phyloP scores from a whole-genome alignment of 1,140 invertebrate species.

The Caenorhabditis remanei region DNA sequence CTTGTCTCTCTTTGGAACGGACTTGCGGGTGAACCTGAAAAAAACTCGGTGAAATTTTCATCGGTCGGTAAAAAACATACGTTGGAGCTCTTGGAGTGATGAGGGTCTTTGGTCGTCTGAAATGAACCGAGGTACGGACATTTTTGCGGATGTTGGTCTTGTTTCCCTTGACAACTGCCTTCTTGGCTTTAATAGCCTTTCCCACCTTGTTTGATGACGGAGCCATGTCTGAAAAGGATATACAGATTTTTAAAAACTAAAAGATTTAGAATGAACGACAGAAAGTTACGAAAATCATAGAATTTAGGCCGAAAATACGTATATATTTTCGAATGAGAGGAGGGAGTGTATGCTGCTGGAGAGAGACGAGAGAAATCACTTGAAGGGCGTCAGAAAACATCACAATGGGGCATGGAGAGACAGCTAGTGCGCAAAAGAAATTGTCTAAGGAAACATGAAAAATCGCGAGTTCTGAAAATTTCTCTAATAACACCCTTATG shows the following conservation, averaged over 20 bases:
- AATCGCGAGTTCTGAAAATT: too few relatives aligned
- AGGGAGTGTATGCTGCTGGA: not conserved
- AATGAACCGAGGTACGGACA: slow-evolving; percentile 92
- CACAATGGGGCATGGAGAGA: not conserved
- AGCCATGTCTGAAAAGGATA: slow-evolving; percentile 20
- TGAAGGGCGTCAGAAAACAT: not conserved
- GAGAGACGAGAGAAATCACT: not conserved
- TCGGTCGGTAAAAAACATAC: slow-evolving; percentile 80
- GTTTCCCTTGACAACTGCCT: slow-evolving; percentile 64
- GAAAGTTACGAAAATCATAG: not conserved
- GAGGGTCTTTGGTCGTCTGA: slow-evolving; percentile 91
- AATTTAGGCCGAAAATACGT: slow-evolving; percentile 8
- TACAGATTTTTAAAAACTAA: too few relatives aligned
- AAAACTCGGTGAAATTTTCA: not conserved
- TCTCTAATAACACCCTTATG: too few relatives aligned
- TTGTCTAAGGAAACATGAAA: too few relatives aligned
- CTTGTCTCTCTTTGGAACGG: slow-evolving; percentile 84
- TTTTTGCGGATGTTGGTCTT: slow-evolving; percentile 80
- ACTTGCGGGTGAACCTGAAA: slow-evolving; percentile 84
- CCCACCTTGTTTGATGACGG: slow-evolving; percentile 57
- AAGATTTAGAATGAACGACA: not conserved
- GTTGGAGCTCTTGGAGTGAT: slow-evolving; percentile 90
- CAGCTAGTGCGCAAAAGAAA: too few relatives aligned
- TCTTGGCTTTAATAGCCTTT: slow-evolving; percentile 62
- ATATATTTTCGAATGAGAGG: not conserved